Conservation (phyloP, 1,140 invertebrate species). For the Polyergus mexicanus region DNA sequence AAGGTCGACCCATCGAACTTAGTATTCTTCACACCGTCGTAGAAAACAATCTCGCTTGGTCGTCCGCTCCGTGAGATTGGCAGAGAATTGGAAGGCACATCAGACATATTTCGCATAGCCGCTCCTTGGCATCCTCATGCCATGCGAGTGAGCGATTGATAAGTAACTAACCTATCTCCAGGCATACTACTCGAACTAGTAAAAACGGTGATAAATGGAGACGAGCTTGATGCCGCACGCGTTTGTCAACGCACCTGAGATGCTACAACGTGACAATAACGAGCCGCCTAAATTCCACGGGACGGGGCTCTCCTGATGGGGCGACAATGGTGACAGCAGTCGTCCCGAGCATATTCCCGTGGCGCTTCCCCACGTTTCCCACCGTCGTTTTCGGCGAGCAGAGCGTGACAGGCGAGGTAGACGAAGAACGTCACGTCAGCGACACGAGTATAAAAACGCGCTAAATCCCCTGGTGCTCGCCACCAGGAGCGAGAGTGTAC, state of each 20-base stretch:
- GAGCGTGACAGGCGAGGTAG: background rate
- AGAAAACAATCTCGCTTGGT: background rate
- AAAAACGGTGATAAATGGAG: background rate
- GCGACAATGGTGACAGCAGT: background rate
- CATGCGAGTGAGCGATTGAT: background rate
- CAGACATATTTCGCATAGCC: background rate
- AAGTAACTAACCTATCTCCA: conserved; percentile 29
- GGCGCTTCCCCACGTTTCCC: too few relatives aligned
- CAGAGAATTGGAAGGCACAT: too few relatives aligned
- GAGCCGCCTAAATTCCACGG: background rate
- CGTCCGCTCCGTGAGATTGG: background rate
- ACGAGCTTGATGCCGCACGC: background rate
- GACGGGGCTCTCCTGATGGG: background rate
- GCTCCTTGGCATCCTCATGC: background rate
- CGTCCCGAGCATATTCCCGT: too few relatives aligned
- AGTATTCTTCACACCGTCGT: background rate
- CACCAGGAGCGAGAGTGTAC: background rate
- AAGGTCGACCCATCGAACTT: background rate
- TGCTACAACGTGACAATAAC: background rate
- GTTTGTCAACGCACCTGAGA: background rate
- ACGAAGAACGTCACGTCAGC: background rate
- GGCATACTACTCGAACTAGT: background rate
- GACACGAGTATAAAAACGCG: background rate
- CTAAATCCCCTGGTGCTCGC: background rate
- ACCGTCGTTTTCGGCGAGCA: too few relatives aligned